These are phyloP conservation scores for Halocaridina rubra DNA, from an alignment of 2,888 invertebrate genomes.

Conservation along the genomic window DNA sequence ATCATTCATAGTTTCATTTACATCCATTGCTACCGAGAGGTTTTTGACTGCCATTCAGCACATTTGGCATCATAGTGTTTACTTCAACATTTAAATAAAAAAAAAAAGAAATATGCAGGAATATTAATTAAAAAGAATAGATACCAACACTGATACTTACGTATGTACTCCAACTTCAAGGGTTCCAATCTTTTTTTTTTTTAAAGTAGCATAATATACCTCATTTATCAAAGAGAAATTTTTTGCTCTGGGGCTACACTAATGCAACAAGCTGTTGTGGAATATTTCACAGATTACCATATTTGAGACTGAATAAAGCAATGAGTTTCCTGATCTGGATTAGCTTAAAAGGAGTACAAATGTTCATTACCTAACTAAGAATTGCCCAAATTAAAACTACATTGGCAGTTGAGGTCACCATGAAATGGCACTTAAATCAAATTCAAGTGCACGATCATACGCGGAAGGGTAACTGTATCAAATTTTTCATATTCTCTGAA, in stretches of 20 bases:
- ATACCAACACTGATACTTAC: constrained; percentile 58
- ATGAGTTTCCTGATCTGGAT: constrained; percentile 58
- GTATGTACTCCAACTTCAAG: constrained; percentile 57
- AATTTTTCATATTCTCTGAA: constrained; percentile 62
- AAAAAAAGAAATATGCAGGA: constrained; percentile 53
- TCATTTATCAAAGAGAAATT: constrained; percentile 49
- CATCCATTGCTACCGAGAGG: constrained; percentile 42
- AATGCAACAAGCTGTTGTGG: constrained; percentile 61
- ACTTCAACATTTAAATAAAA: constrained; percentile 19
- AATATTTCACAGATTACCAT: constrained; percentile 56
- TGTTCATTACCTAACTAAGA: constrained; percentile 63
- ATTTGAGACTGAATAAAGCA: constrained; percentile 61
- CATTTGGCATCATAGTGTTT: constrained; percentile 59
- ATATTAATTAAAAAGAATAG: constrained; percentile 54
- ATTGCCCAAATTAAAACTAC: constrained; percentile 64
- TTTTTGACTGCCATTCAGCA: constrained; percentile 60
- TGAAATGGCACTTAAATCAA: constrained; percentile 62
- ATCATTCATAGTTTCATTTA: constrained; percentile 52
- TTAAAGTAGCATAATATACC: no score
- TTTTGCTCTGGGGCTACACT: constrained; percentile 60
- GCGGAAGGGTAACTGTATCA: constrained; percentile 63
- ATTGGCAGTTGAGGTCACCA: constrained; percentile 64
- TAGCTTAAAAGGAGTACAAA: constrained; percentile 61
- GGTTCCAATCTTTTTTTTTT: constrained; percentile 54
- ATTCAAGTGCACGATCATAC: constrained; percentile 63